These are phyloP conservation scores for Saccostrea echinata DNA, from an alignment of 1,140 invertebrate genomes.

Conservation along the genomic window DNA sequence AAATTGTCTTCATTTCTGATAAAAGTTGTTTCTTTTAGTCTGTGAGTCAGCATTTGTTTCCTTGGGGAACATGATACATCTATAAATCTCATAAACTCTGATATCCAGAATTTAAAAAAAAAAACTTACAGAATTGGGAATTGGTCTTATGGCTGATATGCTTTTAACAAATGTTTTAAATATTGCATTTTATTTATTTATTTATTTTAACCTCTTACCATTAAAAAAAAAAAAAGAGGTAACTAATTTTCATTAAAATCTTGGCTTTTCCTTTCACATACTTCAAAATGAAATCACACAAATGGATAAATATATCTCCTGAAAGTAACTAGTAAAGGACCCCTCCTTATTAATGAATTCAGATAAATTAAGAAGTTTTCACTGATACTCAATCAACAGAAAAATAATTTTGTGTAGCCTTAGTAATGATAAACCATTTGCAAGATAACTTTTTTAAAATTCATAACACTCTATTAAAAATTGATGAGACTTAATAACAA, in stretches of 20 bases:
- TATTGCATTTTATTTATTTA: background rate
- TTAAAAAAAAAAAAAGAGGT: background rate
- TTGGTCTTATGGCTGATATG: background rate
- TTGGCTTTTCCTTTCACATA: background rate
- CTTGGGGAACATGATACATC: background rate
- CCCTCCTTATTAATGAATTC: background rate
- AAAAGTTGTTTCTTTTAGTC: constrained; percentile 4
- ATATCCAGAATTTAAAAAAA: background rate
- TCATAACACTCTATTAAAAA: constrained; percentile 14
- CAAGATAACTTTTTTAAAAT: constrained; percentile 16
- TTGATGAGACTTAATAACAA: constrained; percentile 1
- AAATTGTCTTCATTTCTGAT: background rate
- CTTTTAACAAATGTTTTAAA: background rate
- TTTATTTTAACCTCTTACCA: background rate
- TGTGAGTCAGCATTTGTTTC: background rate
- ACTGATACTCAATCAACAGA: background rate
- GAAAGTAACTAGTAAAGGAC: no score
- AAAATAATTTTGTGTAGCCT: background rate
- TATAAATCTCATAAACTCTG: background rate
- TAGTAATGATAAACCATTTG: background rate
- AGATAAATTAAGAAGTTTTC: background rate
- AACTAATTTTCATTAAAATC: background rate
- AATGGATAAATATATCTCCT: background rate
- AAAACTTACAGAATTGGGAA: background rate
- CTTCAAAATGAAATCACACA: background rate